A percentile compares a stretch with the other conserved stretches of the same genome.
Evolutionary conservation across 2,888 invertebrate genomes (phyloP).

Genomic region (Dynastes grantii): DNA sequence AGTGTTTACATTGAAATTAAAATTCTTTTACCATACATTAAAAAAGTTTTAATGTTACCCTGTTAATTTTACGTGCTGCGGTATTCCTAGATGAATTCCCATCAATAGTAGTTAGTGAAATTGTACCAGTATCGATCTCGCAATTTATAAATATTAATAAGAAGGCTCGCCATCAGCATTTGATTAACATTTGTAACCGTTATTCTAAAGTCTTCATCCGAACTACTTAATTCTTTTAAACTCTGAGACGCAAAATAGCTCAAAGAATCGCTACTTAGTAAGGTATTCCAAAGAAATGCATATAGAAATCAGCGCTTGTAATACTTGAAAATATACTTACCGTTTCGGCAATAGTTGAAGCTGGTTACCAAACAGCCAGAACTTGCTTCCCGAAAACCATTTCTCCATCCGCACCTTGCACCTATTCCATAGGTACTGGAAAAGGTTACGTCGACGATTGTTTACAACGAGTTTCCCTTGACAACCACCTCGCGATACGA

Average conservation of each 20-base stretch:
- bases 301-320: too few relatives aligned
- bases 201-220: neutral
- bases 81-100: neutral
- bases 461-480: constrained; percentile 52
- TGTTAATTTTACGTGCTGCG: neutral
- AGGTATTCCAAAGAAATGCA: neutral
- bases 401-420: constrained; percentile 80
- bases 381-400: constrained; percentile 93
- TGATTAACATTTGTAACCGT: neutral
- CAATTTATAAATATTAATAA: constrained; percentile 44
- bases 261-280: neutral
- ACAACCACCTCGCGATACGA: constrained; percentile 45
- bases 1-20: too few relatives aligned
- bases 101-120: neutral
- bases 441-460: constrained; percentile 44
- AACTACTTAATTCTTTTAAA: neutral
- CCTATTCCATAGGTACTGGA: constrained; percentile 55
- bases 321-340: constrained; percentile 69
- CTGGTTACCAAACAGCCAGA: constrained; percentile 93
- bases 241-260: neutral
- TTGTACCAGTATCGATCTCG: constrained; percentile 30
- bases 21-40: neutral
- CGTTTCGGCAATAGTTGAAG: constrained; percentile 88
- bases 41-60: neutral
- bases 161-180: neutral